Conservation (phyloP, 2,797 vertebrate species). For the Cyprinella venusta region DNA sequence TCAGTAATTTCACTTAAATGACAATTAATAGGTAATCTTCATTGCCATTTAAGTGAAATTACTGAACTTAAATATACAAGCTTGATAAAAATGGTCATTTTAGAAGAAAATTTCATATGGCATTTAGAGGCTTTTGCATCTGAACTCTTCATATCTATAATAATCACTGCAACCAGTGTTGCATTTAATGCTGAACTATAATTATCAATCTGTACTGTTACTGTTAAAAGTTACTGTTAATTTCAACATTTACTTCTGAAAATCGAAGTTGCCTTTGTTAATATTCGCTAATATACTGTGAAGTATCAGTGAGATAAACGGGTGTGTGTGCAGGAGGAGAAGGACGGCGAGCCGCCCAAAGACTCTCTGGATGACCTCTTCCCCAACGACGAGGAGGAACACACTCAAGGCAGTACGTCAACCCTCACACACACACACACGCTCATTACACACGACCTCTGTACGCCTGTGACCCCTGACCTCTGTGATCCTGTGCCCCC, state of each 20-base stretch:
- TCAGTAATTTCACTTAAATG: too few relatives aligned
- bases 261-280: not conserved
- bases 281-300: not conserved
- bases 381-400: conserved; percentile 95
- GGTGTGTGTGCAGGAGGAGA: conserved; percentile 86
- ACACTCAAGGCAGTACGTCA: conserved; percentile 88
- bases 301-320: too few relatives aligned
- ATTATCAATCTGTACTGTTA: not conserved
- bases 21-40: too few relatives aligned
- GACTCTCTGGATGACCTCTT: conserved; percentile 96
- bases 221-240: too few relatives aligned
- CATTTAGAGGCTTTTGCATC: too few relatives aligned
- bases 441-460: too few relatives aligned
- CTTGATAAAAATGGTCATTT: too few relatives aligned
- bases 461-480: too few relatives aligned
- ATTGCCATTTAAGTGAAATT: too few relatives aligned
- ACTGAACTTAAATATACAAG: too few relatives aligned
- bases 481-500: not conserved
- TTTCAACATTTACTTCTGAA: not conserved
- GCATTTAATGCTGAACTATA: not conserved
- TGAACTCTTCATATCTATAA: too few relatives aligned
- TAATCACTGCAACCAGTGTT: not conserved
- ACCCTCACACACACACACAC: not conserved
- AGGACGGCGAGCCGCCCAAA: conserved; percentile 88
- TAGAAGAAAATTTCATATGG: too few relatives aligned